Evolutionary conservation across 1,140 invertebrate species (phyloP).

Genomic region (Diabrotica undecimpunctata): DNA sequence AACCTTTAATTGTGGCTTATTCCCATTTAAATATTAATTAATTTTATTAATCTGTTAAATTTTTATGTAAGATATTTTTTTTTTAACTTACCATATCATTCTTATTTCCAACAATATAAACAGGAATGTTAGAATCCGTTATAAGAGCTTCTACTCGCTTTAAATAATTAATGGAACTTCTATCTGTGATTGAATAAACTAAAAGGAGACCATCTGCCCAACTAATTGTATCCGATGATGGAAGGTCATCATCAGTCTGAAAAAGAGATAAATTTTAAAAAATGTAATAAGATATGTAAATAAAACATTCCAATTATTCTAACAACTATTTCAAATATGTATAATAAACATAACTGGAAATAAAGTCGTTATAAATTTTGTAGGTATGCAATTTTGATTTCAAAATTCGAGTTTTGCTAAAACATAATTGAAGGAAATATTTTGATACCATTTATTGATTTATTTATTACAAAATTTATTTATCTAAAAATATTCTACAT

Average conservation of each 20-base stretch:
- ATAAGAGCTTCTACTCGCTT: constrained; percentile 69
- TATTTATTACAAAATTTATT: too few relatives aligned
- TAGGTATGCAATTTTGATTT: too few relatives aligned
- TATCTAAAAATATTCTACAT: too few relatives aligned
- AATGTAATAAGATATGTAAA: neutral
- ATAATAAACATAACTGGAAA: too few relatives aligned
- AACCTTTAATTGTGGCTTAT: too few relatives aligned
- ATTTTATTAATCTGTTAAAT: too few relatives aligned
- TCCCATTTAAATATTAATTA: too few relatives aligned
- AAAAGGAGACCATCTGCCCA: constrained; percentile 88
- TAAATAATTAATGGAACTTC: constrained; percentile 80
- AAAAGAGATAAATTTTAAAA: constrained; percentile 14
- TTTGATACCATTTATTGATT: too few relatives aligned
- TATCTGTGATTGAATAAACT: constrained; percentile 89
- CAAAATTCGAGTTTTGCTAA: too few relatives aligned
- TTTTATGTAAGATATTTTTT: too few relatives aligned
- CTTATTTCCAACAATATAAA: constrained; percentile 84
- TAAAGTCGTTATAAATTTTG: too few relatives aligned
- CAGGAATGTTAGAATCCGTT: constrained; percentile 66
- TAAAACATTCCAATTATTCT: neutral
- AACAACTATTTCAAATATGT: neutral
- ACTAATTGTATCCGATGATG: constrained; percentile 70
- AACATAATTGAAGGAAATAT: too few relatives aligned
- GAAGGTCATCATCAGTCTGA: constrained; percentile 66
- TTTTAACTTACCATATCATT: constrained; percentile 67